These are phyloP conservation scores for Otus sunia DNA, from an alignment of 2,113 vertebrate species.

Conservation along the genomic window DNA sequence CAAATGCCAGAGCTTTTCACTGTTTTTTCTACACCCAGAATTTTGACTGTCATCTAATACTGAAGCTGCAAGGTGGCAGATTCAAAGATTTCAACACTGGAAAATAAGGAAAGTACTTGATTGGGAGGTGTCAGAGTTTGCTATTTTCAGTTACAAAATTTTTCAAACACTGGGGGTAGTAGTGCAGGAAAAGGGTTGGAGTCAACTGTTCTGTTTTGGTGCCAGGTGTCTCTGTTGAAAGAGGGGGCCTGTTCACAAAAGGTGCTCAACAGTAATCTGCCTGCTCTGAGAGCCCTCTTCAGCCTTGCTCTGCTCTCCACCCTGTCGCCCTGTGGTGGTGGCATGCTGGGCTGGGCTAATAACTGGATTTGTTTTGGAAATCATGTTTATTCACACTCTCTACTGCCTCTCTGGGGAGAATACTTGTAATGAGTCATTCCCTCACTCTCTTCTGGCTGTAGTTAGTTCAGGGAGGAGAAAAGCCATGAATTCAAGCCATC, in stretches of 20 bases:
- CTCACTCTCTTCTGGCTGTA: neutral
- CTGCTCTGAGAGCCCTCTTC: neutral
- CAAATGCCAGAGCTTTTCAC: neutral
- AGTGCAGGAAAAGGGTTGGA: neutral
- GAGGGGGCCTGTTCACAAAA: neutral
- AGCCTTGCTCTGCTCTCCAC: neutral
- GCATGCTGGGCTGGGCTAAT: neutral
- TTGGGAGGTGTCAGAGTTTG: neutral
- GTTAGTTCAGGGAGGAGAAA: neutral
- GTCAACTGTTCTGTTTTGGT: neutral
- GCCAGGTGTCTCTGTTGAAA: neutral
- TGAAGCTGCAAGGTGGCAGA: neutral
- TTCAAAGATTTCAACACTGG: neutral
- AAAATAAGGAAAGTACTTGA: neutral
- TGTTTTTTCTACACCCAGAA: neutral
- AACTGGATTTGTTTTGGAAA: neutral
- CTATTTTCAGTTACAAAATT: neutral
- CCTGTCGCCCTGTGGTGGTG: fast-evolving
- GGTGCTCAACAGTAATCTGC: neutral
- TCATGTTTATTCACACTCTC: neutral
- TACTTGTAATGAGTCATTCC: neutral
- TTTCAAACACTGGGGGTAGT: neutral
- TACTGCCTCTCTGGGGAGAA: neutral
- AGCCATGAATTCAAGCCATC: neutral
- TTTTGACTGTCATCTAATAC: neutral